Evolutionary conservation across 2,888 invertebrate species (phyloP).

Genomic region (Epinotia bilunana): DNA sequence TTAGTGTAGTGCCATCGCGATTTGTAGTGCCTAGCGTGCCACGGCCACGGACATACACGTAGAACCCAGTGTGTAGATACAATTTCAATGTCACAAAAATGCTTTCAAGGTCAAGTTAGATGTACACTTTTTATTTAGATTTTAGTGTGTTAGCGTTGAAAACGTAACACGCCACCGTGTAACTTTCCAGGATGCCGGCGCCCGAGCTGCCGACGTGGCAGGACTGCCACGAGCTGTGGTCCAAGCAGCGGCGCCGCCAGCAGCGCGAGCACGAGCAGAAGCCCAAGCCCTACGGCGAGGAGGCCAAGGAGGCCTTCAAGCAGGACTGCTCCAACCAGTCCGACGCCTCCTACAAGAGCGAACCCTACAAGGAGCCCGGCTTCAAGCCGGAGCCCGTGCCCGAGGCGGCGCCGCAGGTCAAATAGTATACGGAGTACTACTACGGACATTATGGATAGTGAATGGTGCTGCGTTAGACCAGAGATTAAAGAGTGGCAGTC

Average conservation of each 20-base stretch:
- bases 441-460: conserved; percentile 25
- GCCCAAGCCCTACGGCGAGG: conserved; percentile 51
- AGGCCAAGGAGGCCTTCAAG: conserved; percentile 58
- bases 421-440: conserved; percentile 69
- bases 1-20: too few relatives aligned
- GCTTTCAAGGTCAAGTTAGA: background rate
- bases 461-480: conserved; percentile 13
- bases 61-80: background rate
- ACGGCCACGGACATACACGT: too few relatives aligned
- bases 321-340: conserved; percentile 59
- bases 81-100: background rate
- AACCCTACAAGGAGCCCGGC: conserved; percentile 62
- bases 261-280: conserved; percentile 88
- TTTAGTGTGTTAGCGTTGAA: background rate
- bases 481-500: background rate
- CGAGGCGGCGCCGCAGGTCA: conserved; percentile 72
- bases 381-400: conserved; percentile 67
- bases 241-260: conserved; percentile 95
- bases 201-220: conserved; percentile 97
- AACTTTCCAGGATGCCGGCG: conserved; percentile 88
- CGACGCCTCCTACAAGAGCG: conserved; percentile 63
- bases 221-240: conserved; percentile 99
- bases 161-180: conserved; percentile 29
- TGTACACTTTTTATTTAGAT: background rate
- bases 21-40: too few relatives aligned